Percentiles rank a stretch among this genome's conserved stretches.
Conservation (phyloP, 1,140 invertebrate genomes). For the Apis florea region DNA sequence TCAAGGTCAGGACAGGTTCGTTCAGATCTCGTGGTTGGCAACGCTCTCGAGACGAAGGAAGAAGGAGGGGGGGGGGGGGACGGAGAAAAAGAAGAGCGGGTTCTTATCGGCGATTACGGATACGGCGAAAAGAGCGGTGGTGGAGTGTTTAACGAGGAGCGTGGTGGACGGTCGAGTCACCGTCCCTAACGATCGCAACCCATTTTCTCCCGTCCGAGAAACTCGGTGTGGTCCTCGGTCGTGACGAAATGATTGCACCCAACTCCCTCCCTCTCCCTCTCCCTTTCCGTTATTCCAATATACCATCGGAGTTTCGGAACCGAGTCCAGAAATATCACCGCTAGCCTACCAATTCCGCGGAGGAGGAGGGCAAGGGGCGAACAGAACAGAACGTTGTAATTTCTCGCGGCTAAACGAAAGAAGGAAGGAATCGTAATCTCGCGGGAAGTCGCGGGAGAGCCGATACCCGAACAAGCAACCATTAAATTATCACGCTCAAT, state of each 20-base stretch:
- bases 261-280: not conserved
- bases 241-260: constrained; percentile 53
- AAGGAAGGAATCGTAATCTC: constrained; percentile 45
- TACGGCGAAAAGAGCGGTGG: constrained; percentile 64
- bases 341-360: no score
- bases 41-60: constrained; percentile 38
- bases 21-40: constrained; percentile 25
- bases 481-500: constrained; percentile 52
- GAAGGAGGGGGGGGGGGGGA: not conserved
- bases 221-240: constrained; percentile 62
- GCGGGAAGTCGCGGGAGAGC: constrained; percentile 24
- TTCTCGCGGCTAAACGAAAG: constrained; percentile 41
- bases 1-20: constrained; percentile 1
- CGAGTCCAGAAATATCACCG: no score
- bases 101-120: constrained; percentile 68
- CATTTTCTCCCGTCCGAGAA: constrained; percentile 65
- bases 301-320: no score
- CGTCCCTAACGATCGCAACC: constrained; percentile 66
- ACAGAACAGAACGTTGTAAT: constrained; percentile 21
- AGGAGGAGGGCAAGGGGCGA: not conserved
- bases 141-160: constrained; percentile 68
- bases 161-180: constrained; percentile 61
- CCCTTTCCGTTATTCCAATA: not conserved
- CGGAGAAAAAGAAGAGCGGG: not conserved
- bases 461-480: constrained; percentile 51